These are phyloP conservation scores for Macropus fuliginosus DNA, from an alignment of 2,797 vertebrate genomes.

Conservation along the genomic window DNA sequence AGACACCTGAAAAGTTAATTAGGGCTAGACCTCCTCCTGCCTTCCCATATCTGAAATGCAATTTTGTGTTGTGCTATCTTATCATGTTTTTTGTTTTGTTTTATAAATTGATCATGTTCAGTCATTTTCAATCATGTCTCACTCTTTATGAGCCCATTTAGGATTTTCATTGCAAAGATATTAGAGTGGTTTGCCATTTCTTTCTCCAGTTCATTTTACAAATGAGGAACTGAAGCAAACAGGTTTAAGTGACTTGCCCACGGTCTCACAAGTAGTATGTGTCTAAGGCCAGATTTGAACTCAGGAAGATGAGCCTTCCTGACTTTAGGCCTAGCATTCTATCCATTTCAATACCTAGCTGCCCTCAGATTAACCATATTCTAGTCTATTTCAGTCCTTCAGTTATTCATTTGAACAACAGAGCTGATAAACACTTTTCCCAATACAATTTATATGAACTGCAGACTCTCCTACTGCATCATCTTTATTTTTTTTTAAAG, in stretches of 20 bases:
- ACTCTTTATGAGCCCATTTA: background rate
- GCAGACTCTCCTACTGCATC: constrained; percentile 69
- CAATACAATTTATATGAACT: constrained; percentile 63
- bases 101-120: background rate
- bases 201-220: background rate
- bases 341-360: background rate
- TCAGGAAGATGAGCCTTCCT: background rate
- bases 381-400: constrained; percentile 29
- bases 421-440: constrained; percentile 48
- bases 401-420: constrained; percentile 37
- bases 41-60: background rate
- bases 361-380: constrained; percentile 17
- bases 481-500: constrained; percentile 82
- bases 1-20: background rate
- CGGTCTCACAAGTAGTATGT: background rate
- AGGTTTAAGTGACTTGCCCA: background rate
- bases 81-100: background rate
- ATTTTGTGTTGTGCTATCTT: background rate
- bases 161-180: background rate
- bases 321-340: background rate
- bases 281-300: background rate
- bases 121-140: too few relatives aligned
- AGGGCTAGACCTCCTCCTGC: background rate
- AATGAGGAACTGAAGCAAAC: background rate
- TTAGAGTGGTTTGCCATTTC: background rate